Conservation (phyloP, 2,113 vertebrate species). For the Carassius auratus region DNA sequence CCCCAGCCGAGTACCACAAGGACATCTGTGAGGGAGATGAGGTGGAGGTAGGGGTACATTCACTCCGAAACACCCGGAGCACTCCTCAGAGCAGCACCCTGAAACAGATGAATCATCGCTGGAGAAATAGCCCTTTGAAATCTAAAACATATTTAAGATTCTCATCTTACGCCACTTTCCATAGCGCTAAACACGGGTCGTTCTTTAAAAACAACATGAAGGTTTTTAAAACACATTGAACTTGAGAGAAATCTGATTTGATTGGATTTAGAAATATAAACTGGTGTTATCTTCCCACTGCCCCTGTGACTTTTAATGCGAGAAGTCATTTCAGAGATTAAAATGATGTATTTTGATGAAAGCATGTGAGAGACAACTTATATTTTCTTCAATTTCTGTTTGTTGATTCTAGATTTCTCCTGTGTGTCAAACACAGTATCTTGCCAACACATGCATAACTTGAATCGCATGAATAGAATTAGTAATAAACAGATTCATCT, state of each 20-base stretch:
- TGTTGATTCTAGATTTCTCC: too few relatives aligned
- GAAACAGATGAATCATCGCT: not conserved
- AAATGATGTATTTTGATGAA: not conserved
- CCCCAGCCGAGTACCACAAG: conserved; percentile 84
- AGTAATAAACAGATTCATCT: not conserved
- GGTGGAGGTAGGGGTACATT: conserved; percentile 82
- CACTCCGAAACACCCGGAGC: not conserved
- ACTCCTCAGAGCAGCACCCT: not conserved
- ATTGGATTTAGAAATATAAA: not conserved
- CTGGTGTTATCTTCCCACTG: not conserved
- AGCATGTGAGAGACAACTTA: too few relatives aligned
- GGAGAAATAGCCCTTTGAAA: not conserved
- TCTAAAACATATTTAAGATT: not conserved
- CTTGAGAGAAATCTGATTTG: not conserved
- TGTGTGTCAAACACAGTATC: too few relatives aligned
- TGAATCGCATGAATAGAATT: not conserved
- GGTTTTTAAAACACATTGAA: not conserved
- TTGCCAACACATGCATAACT: too few relatives aligned
- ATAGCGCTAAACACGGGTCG: not conserved
- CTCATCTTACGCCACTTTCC: not conserved
- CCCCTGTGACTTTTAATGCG: not conserved
- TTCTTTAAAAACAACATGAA: not conserved
- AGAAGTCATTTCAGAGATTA: not conserved
- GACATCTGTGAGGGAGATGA: conserved; percentile 91
- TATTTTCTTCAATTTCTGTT: too few relatives aligned